A percentile compares a stretch with the other conserved stretches of the same genome.
Evolutionary conservation across 2,113 vertebrate genomes (phyloP).

Genomic region (Burhinus bistriatus): DNA sequence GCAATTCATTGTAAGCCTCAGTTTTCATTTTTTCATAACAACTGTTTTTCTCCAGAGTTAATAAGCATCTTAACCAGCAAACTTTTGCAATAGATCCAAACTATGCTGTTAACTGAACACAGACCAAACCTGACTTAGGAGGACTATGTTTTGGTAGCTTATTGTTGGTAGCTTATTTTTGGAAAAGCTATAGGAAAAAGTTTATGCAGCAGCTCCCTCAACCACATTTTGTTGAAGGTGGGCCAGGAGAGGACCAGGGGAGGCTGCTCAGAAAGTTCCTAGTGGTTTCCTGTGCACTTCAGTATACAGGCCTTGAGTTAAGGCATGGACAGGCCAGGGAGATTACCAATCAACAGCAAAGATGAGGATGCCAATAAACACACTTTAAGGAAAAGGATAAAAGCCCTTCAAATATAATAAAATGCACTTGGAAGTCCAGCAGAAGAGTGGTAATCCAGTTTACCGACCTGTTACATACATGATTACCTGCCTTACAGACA

Average conservation of each 20-base stretch:
- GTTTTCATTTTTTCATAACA: neutral
- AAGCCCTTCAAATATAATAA: neutral
- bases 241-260: neutral
- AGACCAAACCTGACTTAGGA: neutral
- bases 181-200: neutral
- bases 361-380: neutral
- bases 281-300: neutral
- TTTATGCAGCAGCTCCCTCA: neutral
- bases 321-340: neutral
- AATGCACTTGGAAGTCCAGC: neutral
- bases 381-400: neutral
- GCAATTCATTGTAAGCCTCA: neutral
- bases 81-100: neutral
- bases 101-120: neutral
- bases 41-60: neutral
- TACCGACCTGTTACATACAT: neutral
- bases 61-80: neutral
- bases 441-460: neutral
- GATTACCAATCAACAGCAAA: neutral
- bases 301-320: accelerated
- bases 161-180: neutral
- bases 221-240: neutral
- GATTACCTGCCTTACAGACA: neutral
- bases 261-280: neutral
- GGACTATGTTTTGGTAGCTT: neutral